Percentiles rank a stretch among this genome's conserved stretches.
These are phyloP conservation scores for Acrobasis repandana DNA, from an alignment of 2,888 invertebrate genomes.

Conservation along the genomic window DNA sequence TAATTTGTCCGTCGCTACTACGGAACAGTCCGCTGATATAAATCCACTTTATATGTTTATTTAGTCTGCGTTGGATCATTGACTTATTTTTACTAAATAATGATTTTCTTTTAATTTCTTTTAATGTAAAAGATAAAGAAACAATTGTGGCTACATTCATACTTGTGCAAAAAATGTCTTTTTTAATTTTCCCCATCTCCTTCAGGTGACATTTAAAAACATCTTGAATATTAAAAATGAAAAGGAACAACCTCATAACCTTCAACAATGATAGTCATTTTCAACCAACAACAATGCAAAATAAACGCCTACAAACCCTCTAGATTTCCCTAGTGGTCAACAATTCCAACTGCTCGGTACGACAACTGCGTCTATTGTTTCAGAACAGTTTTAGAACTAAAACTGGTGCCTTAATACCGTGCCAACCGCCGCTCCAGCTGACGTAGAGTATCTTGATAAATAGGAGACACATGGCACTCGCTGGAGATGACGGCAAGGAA, in stretches of 20 bases:
- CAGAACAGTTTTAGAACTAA: background rate
- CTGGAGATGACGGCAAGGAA: background rate
- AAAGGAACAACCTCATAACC: too few species aligned
- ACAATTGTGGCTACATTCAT: too few species aligned
- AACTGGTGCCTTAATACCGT: background rate
- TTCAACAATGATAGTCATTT: too few species aligned
- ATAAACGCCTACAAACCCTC: background rate
- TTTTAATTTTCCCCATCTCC: too few species aligned
- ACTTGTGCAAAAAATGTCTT: too few species aligned
- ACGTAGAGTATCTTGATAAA: background rate
- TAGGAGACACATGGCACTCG: constrained; percentile 1
- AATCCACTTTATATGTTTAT: background rate
- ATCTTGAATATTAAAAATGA: too few species aligned
- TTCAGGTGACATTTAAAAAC: too few species aligned
- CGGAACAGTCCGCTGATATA: background rate
- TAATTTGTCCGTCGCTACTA: constrained; percentile 1
- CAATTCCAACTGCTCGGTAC: background rate
- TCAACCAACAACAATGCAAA: too few species aligned
- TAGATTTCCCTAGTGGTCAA: background rate
- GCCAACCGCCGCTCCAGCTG: background rate
- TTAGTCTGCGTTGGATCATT: background rate
- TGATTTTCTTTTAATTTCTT: too few species aligned
- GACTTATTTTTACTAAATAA: too few species aligned
- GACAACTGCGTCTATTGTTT: background rate
- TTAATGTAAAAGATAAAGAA: too few species aligned